Percentiles rank a stretch among this genome's conserved stretches.
Evolutionary conservation across 2,888 invertebrate genomes (phyloP).

Genomic region (Agrotis clavis): DNA sequence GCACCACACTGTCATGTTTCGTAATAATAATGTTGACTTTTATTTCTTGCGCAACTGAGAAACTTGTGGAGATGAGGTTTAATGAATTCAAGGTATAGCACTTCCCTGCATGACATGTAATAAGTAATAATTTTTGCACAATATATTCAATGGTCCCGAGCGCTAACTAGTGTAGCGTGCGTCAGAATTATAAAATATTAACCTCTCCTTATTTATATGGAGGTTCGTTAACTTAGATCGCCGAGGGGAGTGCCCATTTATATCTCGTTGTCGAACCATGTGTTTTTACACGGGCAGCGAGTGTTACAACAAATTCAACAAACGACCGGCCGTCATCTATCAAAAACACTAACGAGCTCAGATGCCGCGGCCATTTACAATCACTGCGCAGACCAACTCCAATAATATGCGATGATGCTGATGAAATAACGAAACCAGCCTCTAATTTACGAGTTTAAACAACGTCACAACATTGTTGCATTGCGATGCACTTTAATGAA

Average conservation of each 20-base stretch:
- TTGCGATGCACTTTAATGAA: slow-evolving; percentile 58
- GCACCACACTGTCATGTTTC: slow-evolving; percentile 66
- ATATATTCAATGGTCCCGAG: slow-evolving; percentile 70
- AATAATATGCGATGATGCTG: slow-evolving; percentile 86
- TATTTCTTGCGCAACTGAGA: slow-evolving; percentile 55
- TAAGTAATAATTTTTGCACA: slow-evolving; percentile 66
- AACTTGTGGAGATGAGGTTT: slow-evolving; percentile 41
- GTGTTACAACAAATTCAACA: slow-evolving; percentile 89
- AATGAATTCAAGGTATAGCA: slow-evolving; percentile 53
- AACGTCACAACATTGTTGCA: slow-evolving; percentile 76
- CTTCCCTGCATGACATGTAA: slow-evolving; percentile 45
- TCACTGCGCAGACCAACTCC: slow-evolving; percentile 78
- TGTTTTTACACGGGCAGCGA: slow-evolving; percentile 87
- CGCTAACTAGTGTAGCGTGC: slow-evolving; percentile 74
- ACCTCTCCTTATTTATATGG: slow-evolving; percentile 87
- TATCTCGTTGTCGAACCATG: slow-evolving; percentile 88
- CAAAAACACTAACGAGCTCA: slow-evolving; percentile 90
- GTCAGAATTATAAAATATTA: slow-evolving; percentile 85
- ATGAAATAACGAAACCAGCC: slow-evolving; percentile 78
- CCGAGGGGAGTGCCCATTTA: slow-evolving; percentile 90
- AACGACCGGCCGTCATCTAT: slow-evolving; percentile 90
- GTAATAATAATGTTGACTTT: slow-evolving; percentile 67
- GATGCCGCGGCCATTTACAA: slow-evolving; percentile 88
- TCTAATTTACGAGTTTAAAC: slow-evolving; percentile 75
- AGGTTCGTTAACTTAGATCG: slow-evolving; percentile 89